Conservation (phyloP, 2,113 vertebrate species). For the Podiceps cristatus region DNA sequence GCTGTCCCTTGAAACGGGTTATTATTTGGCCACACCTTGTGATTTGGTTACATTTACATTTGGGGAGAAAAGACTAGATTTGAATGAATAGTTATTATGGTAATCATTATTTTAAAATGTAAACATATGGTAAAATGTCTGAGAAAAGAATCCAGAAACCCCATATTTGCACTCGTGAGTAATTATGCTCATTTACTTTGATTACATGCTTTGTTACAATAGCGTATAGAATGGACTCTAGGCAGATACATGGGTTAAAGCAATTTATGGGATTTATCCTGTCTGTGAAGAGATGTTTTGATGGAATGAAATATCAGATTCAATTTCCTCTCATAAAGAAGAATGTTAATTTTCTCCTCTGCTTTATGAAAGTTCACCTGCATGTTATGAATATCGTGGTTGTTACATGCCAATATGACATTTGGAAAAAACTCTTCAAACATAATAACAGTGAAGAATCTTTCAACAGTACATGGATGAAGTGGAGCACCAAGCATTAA, state of each 20-base stretch:
- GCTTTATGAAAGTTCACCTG: conserved; percentile 2
- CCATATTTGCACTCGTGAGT: not conserved
- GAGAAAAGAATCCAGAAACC: not conserved
- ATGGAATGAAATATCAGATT: conserved; percentile 33
- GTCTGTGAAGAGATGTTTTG: conserved; percentile 4
- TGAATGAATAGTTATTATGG: not conserved
- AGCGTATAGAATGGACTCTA: not conserved
- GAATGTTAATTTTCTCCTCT: not conserved
- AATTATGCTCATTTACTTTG: conserved; percentile 48
- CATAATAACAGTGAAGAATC: not conserved
- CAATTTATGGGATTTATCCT: not conserved
- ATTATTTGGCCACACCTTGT: not conserved
- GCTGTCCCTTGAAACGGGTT: not conserved
- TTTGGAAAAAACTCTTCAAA: not conserved
- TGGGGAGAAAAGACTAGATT: not conserved
- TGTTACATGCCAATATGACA: not conserved
- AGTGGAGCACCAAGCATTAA: not conserved
- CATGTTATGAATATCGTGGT: not conserved
- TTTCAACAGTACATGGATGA: not conserved
- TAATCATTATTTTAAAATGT: not conserved
- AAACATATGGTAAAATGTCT: not conserved
- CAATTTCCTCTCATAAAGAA: not conserved
- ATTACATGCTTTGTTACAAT: conserved; percentile 1
- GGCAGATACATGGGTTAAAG: not conserved
- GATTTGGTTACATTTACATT: not conserved